A percentile compares a stretch with the other conserved stretches of the same genome.
These are phyloP conservation scores for Morpho achilles DNA, from an alignment of 2,888 invertebrate species.

Conservation along the genomic window DNA sequence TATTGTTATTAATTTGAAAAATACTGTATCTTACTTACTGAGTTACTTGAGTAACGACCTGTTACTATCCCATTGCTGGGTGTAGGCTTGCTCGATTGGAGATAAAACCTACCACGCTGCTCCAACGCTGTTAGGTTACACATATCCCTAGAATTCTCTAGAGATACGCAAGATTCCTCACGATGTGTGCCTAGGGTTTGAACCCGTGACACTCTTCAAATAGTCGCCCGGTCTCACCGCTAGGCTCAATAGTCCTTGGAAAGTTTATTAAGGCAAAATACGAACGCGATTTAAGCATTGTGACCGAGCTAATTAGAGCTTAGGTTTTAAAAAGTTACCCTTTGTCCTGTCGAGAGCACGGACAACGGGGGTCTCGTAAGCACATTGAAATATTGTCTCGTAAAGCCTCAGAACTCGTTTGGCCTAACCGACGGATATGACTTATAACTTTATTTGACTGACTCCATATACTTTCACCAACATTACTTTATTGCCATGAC, in stretches of 20 bases:
- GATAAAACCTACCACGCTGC: too few species aligned
- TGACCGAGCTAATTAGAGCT: slow-evolving; percentile 26
- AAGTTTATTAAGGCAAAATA: neutral
- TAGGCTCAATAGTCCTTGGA: too few species aligned
- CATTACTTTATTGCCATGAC: slow-evolving; percentile 19
- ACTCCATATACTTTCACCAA: slow-evolving; percentile 64
- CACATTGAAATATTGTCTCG: slow-evolving; percentile 75
- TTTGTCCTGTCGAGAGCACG: slow-evolving; percentile 40
- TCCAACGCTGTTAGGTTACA: too few species aligned
- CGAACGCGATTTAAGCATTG: neutral
- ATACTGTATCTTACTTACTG: neutral
- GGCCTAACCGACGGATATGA: slow-evolving; percentile 66
- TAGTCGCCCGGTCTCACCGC: too few species aligned
- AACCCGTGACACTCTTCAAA: too few species aligned
- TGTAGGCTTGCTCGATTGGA: too few species aligned
- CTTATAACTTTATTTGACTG: slow-evolving; percentile 75
- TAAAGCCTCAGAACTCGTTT: slow-evolving; percentile 63
- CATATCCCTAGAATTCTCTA: too few species aligned
- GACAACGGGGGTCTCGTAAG: slow-evolving; percentile 64
- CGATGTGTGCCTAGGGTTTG: too few species aligned
- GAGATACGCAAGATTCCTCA: too few species aligned
- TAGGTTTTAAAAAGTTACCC: slow-evolving; percentile 24
- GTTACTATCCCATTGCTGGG: too few species aligned
- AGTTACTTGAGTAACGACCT: too few species aligned
- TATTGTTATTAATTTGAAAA: slow-evolving; percentile 5